Base-by-base conservation (phyloP, 2,113 vertebrate genomes). In the Rhipidura dahli region DNA sequence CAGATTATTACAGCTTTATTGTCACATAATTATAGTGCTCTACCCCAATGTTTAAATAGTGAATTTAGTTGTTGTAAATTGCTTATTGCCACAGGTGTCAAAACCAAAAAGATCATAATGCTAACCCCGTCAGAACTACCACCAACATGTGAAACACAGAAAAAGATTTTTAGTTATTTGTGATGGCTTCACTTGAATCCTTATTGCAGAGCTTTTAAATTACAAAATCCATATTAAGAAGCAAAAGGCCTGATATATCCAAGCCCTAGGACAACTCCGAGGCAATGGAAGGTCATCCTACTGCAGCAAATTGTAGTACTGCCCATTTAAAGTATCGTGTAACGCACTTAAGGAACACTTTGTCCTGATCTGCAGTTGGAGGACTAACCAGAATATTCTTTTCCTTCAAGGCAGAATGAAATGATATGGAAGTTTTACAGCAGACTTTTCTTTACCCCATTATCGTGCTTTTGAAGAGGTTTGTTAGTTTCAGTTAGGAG, bases 61-160 rank as follows among this genome's bases (percentile, higher is more conserved):
- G 94, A 92, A 89, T 97, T 94, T 96, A 89, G 88, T 94, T 82
- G 56, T 78, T 75, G 88, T 82, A 93, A 95, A 94, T 96, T 92
- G 92, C 92, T 94, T 92, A 92, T 92, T 97, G 94, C 96, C 95
- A 96, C 93, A 96, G 96, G 94, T 96, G 95, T 96, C 88, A 97
- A 96, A 96, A 93, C 72, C 86, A 76, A 93, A 95, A 94, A 81
- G 80, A 93, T 93, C 78, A 49, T 71, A 93, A 79, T 78, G 69
- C 64, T 75, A 93, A 86, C 86, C 89, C 80, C 61, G 7, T 76
- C 92, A 93, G 69, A 92, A 53, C 83, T 82, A 83, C 88, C 76
- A 95, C 86, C 90, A 96, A 84, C 90, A 93, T 2, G 3, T 5
- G 79, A 92, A 92, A 95, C 40, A 35, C 6, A 5, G 60, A 78